A percentile compares a stretch with the other conserved stretches of the same genome.
These are phyloP conservation scores for Murina feae DNA, from an alignment of 2,113 vertebrate genomes.

Conservation along the genomic window DNA sequence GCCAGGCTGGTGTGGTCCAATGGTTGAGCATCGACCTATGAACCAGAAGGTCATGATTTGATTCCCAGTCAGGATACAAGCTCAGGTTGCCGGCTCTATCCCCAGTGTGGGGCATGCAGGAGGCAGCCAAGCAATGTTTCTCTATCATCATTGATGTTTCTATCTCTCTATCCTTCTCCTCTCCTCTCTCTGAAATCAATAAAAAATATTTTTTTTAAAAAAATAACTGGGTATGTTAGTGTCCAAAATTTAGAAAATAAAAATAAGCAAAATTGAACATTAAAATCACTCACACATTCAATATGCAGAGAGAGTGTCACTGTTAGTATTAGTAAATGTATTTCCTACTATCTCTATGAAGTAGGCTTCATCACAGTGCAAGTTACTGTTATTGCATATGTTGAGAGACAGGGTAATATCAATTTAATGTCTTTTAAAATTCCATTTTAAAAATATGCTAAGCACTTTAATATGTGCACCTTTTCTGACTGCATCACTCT, in stretches of 20 bases:
- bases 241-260: not conserved
- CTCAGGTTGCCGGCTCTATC: too few relatives aligned
- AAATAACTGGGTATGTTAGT: not conserved
- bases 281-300: not conserved
- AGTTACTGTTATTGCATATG: not conserved
- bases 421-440: slow-evolving; percentile 30
- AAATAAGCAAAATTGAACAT: not conserved
- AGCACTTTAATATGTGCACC: slow-evolving; percentile 8
- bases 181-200: too few relatives aligned
- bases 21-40: not conserved
- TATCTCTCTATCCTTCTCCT: too few relatives aligned
- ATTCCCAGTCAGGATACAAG: too few relatives aligned
- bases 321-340: not conserved
- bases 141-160: too few relatives aligned
- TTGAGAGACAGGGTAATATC: not conserved
- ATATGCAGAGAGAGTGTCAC: not conserved
- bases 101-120: too few relatives aligned
- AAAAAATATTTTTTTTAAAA: too few relatives aligned
- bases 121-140: too few relatives aligned
- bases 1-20: not conserved
- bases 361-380: not conserved
- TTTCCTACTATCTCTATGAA: not conserved
- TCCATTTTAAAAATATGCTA: slow-evolving; percentile 24
- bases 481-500: slow-evolving; percentile 33
- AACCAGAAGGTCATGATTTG: too few relatives aligned